Percentiles rank a stretch among this genome's conserved stretches.
Conservation (phyloP, 53 echinoderm and acorn worm species). For the Hippasteria phrygiana region DNA sequence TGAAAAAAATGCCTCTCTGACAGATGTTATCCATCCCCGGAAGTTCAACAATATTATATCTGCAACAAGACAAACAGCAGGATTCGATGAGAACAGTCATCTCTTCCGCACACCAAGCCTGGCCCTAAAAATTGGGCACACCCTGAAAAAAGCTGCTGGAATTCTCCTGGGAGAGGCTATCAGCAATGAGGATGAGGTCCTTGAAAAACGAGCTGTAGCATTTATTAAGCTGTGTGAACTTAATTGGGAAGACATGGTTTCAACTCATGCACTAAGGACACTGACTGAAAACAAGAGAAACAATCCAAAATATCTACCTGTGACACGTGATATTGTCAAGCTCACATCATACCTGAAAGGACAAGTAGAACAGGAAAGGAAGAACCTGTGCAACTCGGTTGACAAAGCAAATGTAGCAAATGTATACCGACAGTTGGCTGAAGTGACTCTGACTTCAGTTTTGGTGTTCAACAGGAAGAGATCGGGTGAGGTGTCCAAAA, state of each 20-base stretch:
- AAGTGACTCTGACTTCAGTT: slow-evolving; percentile 63
- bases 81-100: slow-evolving; percentile 42
- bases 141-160: slow-evolving; percentile 55
- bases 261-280: slow-evolving; percentile 76
- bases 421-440: slow-evolving; percentile 63
- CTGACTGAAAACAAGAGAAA: slow-evolving; percentile 74
- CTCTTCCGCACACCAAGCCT: slow-evolving; percentile 56
- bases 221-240: slow-evolving; percentile 48
- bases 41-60: slow-evolving; percentile 49
- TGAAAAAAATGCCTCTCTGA: slow-evolving; percentile 59
- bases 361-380: slow-evolving; percentile 17
- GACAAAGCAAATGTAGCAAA: not conserved
- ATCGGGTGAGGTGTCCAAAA: slow-evolving; percentile 83
- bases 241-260: slow-evolving; percentile 62
- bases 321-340: slow-evolving; percentile 76
- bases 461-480: slow-evolving; percentile 82
- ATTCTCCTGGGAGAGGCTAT: slow-evolving; percentile 55
- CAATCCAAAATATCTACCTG: slow-evolving; percentile 70
- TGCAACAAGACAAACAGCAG: slow-evolving; percentile 43
- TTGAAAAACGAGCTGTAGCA: slow-evolving; percentile 23
- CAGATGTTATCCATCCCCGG: slow-evolving; percentile 58
- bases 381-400: not conserved
- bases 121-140: slow-evolving; percentile 64
- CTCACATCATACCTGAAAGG: slow-evolving; percentile 70
- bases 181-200: slow-evolving; percentile 16